Evolutionary conservation across 1,140 invertebrate genomes (phyloP).

Genomic region (Hypsibius dujardini): DNA sequence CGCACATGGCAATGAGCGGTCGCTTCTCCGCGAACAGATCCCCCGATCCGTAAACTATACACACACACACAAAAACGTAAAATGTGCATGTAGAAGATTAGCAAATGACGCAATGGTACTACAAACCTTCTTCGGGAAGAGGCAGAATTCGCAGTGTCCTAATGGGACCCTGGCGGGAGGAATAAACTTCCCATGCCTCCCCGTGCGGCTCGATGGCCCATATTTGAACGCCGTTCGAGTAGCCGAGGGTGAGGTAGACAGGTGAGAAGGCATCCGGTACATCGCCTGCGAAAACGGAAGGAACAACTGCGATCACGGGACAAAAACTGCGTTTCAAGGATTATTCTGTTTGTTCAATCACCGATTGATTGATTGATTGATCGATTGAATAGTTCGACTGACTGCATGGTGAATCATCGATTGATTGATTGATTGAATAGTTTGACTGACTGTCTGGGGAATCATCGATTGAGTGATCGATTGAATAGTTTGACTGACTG

Average conservation of each 20-base stretch:
- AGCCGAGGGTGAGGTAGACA: background rate
- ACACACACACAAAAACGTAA: background rate
- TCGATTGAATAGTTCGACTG: too few species aligned
- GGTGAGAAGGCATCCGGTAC: too few species aligned
- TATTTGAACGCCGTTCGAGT: background rate
- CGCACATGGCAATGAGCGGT: background rate
- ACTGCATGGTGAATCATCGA: too few species aligned
- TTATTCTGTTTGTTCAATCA: too few species aligned
- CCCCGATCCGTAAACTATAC: background rate
- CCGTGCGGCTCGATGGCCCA: slow-evolving; percentile 3
- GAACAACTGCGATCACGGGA: too few species aligned
- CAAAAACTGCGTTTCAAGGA: too few species aligned
- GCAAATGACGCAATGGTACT: background rate
- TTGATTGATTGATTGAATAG: too few species aligned
- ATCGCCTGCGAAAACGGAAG: too few species aligned
- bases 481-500: too few species aligned
- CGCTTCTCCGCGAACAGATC: background rate
- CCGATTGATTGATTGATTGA: too few species aligned
- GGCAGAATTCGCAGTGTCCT: background rate
- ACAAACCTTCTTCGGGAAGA: slow-evolving; percentile 5
- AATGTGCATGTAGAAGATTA: background rate
- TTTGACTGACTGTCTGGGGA: too few species aligned
- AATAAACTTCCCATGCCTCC: slow-evolving; percentile 5
- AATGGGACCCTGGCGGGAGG: background rate
- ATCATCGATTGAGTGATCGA: too few species aligned